A percentile compares a stretch with the other conserved stretches of the same genome.
Evolutionary conservation across 1,140 invertebrate species (phyloP).

Genomic region (Philopotamus ludificatus): DNA sequence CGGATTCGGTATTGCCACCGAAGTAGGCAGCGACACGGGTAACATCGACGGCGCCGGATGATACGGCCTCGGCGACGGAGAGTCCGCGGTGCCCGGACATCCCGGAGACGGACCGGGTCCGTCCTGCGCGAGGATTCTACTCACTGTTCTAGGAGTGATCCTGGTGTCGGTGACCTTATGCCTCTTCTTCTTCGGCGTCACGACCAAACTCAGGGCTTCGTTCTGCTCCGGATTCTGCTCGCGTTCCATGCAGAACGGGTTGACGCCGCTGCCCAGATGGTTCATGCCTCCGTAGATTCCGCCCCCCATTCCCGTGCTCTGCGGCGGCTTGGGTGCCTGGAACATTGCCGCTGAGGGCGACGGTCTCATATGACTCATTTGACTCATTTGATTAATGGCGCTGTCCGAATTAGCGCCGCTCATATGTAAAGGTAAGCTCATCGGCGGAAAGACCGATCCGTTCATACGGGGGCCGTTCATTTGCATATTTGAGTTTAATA

Average conservation of each 20-base stretch:
- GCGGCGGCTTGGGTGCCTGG: slow-evolving; percentile 73
- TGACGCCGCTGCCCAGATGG: slow-evolving; percentile 55
- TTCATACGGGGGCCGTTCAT: slow-evolving; percentile 57
- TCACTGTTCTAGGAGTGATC: slow-evolving; percentile 88
- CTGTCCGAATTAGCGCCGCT: slow-evolving; percentile 50
- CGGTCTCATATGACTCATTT: slow-evolving; percentile 68
- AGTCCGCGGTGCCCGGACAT: slow-evolving; percentile 54
- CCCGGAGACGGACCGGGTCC: slow-evolving; percentile 65
- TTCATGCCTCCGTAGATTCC: slow-evolving; percentile 60
- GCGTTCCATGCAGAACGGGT: slow-evolving; percentile 69
- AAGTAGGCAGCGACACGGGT: slow-evolving; percentile 84
- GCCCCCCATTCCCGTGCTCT: slow-evolving; percentile 64
- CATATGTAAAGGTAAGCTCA: slow-evolving; percentile 60
- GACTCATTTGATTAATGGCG: slow-evolving; percentile 61
- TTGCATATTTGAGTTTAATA: slow-evolving; percentile 48
- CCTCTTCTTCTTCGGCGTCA: slow-evolving; percentile 92
- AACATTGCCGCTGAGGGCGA: slow-evolving; percentile 70
- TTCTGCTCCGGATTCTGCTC: slow-evolving; percentile 82
- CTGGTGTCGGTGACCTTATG: slow-evolving; percentile 97
- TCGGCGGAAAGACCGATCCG: slow-evolving; percentile 56
- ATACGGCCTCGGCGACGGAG: slow-evolving; percentile 72
- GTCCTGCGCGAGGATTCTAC: slow-evolving; percentile 79
- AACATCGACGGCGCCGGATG: slow-evolving; percentile 77
- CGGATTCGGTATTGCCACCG: slow-evolving; percentile 94
- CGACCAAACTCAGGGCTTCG: slow-evolving; percentile 89